Evolutionary conservation across 2,113 vertebrate genomes (phyloP).

Genomic region (Propithecus coquereli): DNA sequence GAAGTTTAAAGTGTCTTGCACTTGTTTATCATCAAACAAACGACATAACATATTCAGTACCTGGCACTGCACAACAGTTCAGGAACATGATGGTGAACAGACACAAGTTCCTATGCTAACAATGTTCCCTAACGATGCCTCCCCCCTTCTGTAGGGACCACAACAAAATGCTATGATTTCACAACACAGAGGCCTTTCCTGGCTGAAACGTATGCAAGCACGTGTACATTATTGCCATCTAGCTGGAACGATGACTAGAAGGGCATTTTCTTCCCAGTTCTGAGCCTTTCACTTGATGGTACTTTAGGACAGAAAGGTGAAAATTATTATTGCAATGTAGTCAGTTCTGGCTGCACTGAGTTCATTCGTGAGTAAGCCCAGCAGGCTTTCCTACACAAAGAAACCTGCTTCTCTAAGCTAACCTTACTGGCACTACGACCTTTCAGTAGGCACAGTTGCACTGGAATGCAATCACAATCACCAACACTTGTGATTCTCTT

Average conservation of each 20-base stretch:
- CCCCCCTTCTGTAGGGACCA: not conserved
- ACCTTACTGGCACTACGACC: not conserved
- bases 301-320: not conserved
- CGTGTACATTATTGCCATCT: not conserved
- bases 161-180: not conserved
- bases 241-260: conserved; percentile 2
- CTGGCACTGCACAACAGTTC: not conserved
- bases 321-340: not conserved
- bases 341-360: not conserved
- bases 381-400: conserved; percentile 33
- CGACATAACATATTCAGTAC: not conserved
- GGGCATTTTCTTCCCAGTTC: conserved; percentile 21
- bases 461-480: conserved; percentile 40
- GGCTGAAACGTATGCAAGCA: conserved; percentile 47
- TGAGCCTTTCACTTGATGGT: conserved; percentile 22
- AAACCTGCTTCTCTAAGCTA: conserved; percentile 18
- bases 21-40: not conserved
- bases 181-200: not conserved
- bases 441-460: conserved; percentile 1
- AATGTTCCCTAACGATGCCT: not conserved
- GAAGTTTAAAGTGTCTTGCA: not conserved
- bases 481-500: conserved; percentile 23
- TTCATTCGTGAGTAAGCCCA: not conserved
- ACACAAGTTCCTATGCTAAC: not conserved
- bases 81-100: not conserved